Conservation (phyloP, 2,797 vertebrate genomes). For the Megaceryle alcyon region DNA sequence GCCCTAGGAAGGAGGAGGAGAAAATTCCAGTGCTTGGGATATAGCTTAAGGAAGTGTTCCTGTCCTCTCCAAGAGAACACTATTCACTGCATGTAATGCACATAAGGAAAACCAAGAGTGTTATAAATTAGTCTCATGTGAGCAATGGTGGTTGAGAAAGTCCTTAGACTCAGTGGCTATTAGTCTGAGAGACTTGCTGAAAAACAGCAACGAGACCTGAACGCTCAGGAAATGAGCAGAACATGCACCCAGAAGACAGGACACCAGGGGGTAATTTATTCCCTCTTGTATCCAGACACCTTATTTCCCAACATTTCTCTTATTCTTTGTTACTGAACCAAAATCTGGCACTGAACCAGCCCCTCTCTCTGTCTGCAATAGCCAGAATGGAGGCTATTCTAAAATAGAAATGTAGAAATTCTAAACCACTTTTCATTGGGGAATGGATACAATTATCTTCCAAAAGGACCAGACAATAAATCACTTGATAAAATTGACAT, state of each 20-base stretch:
- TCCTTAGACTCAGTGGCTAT: background rate
- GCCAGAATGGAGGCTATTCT: background rate
- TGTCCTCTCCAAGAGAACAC: background rate
- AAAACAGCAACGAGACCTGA: background rate
- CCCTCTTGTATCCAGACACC: background rate
- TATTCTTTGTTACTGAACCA: background rate
- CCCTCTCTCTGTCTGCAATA: background rate
- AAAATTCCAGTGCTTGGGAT: background rate
- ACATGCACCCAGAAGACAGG: background rate
- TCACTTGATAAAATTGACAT: conserved; percentile 13
- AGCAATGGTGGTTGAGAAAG: background rate
- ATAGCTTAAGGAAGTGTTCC: background rate
- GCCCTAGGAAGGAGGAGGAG: background rate
- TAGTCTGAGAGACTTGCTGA: background rate
- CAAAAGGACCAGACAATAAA: conserved; percentile 25
- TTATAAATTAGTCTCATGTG: background rate
- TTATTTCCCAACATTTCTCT: background rate
- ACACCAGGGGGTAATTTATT: background rate
- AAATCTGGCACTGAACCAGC: background rate
- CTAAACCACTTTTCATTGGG: conserved; percentile 4
- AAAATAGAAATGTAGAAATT: background rate
- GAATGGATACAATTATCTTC: conserved; percentile 12
- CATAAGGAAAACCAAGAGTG: background rate
- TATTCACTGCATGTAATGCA: background rate
- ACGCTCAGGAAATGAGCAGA: background rate